Evolutionary conservation across 2,888 invertebrate species (phyloP), one percentile per base, ranked within the genome.

Genomic region (Drosophila nigricruria): DNA sequence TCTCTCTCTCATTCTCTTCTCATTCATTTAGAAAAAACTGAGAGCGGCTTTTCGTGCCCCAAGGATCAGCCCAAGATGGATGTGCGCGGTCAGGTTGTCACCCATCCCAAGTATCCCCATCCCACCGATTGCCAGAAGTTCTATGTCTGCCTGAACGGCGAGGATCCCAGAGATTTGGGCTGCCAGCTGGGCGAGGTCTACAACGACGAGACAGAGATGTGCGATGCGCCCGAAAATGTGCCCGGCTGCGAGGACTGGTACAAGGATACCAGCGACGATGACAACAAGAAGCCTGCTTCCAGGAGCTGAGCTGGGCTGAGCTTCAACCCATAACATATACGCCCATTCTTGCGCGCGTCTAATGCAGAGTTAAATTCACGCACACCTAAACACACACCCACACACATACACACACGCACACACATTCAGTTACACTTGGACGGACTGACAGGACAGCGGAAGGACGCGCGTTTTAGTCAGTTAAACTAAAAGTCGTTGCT

Each of bases 231-330:
- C 36, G 97, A 97, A 93, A 97, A 97, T 92, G 98, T 98, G 61
- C 94, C 96, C 82, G 97, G 97, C 94, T 98, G 98, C 90, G 97
- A 97, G 95, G 96, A 97, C 91, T 97, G 97, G 97, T 97, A 97
- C 95, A 97, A 97, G 93, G 97, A 97, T 77, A 84, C 93, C n/a
- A 52, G 50, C 23, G 50, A 52, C 34, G 53, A 38, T 32, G 96
- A 96, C 64, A 95, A 95, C 50, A 94, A 94, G 69, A 94, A 93
- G 69, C 80, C 89, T 58, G 91, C 92, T 75, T 36, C 20, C 23
- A 43, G 64, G 32, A 34, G 52, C 50, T 45, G 25, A 58, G 47
- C n/a, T 32, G 32, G 30, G 52, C 50, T 45, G 25, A 58, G 47
- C n/a, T 32, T 65, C 50, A 45, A 60, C 61, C 66, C 49, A 64